These are phyloP conservation scores for Poeciliopsis occidentalis DNA, from an alignment of 2,113 vertebrate genomes.

Conservation along the genomic window DNA sequence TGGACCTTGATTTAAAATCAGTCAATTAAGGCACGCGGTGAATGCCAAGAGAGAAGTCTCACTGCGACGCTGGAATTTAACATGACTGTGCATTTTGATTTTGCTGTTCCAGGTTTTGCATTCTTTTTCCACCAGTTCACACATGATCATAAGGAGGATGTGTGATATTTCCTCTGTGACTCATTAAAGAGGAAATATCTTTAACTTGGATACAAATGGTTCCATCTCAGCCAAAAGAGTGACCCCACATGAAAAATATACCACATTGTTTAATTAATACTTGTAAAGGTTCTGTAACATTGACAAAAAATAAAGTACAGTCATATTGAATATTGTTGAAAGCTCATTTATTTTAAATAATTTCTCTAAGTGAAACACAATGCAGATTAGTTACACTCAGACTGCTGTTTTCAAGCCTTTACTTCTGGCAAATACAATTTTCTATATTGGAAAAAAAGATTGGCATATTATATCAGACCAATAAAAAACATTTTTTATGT, in stretches of 20 bases:
- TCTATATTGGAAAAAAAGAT: no score
- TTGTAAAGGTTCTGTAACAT: background rate
- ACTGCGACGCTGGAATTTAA: background rate
- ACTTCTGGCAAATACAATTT: no score
- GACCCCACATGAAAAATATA: background rate
- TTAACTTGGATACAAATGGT: background rate
- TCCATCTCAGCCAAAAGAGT: background rate
- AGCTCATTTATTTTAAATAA: no score
- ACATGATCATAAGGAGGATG: background rate
- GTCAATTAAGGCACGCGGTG: slow-evolving; percentile 90
- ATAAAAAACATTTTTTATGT: no score
- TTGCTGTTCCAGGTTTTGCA: no score
- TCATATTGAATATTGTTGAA: no score
- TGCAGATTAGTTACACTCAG: no score
- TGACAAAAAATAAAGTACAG: background rate
- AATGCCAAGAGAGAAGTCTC: slow-evolving; percentile 86
- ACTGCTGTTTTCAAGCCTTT: no score
- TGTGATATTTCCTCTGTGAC: background rate
- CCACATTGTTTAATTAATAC: background rate
- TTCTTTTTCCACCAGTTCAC: no score
- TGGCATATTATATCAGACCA: no score
- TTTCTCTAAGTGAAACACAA: no score
- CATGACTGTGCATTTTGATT: no score
- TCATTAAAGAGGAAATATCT: background rate
- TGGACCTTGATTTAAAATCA: slow-evolving; percentile 77